Percentiles rank a stretch among this genome's conserved stretches.
Evolutionary conservation across 2,797 vertebrate genomes (phyloP).

Genomic region (Cossypha polioptera): DNA sequence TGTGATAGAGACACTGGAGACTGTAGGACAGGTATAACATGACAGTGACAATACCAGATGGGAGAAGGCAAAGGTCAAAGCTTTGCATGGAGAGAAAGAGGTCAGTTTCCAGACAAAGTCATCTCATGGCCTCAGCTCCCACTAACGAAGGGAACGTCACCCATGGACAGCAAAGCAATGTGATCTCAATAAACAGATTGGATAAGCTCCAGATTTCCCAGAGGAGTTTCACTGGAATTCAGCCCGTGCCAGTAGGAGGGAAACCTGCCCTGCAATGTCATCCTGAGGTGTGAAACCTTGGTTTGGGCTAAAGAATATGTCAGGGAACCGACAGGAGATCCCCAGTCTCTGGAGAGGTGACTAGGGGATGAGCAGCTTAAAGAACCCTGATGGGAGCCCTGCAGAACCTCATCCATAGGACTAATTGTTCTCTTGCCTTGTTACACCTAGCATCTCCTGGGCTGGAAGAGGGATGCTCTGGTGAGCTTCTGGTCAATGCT

Average conservation of each 20-base stretch:
- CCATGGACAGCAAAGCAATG: not conserved
- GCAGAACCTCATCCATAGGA: not conserved
- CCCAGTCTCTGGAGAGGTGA: not conserved
- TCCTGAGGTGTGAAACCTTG: not conserved
- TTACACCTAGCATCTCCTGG: not conserved
- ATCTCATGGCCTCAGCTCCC: not conserved
- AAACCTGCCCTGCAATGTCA: not conserved
- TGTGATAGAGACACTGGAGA: not conserved
- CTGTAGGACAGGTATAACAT: not conserved
- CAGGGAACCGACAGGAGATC: rapidly evolving
- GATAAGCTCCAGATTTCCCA: not conserved
- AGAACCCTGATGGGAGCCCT: not conserved
- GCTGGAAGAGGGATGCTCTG: not conserved
- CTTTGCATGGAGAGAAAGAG: not conserved
- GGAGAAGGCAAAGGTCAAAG: not conserved
- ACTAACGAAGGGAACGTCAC: not conserved
- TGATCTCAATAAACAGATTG: not conserved
- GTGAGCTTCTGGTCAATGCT: not conserved
- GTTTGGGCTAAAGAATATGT: not conserved
- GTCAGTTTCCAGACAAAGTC: not conserved
- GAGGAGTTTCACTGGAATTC: not conserved
- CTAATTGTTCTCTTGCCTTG: not conserved
- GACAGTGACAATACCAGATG: rapidly evolving
- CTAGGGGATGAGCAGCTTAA: not conserved
- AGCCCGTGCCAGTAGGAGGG: not conserved